These are phyloP conservation scores for Dioctria linearis DNA, from an alignment of 2,888 invertebrate species.

Conservation along the genomic window DNA sequence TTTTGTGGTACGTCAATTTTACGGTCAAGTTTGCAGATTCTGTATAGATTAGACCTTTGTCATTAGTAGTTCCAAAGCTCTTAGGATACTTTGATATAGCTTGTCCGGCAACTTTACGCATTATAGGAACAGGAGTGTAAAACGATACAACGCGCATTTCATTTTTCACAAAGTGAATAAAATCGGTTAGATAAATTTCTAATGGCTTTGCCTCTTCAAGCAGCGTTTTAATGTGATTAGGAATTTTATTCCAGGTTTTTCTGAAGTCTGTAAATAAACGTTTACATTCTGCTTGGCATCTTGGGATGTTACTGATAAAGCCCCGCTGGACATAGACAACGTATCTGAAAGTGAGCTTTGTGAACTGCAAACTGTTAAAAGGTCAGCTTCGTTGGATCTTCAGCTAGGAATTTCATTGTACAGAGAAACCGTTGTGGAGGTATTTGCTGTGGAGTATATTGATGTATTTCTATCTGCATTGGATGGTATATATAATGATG, in stretches of 20 bases:
- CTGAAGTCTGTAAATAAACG: neutral
- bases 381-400: too few species aligned
- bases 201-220: neutral
- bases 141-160: constrained; percentile 28
- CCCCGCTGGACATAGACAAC: constrained; percentile 25
- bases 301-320: neutral
- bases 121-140: constrained; percentile 20
- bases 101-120: constrained; percentile 12
- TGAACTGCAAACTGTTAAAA: neutral
- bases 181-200: constrained; percentile 1
- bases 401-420: too few species aligned
- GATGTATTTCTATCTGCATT: neutral
- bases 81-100: constrained; percentile 14
- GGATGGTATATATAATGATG: too few species aligned
- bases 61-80: constrained; percentile 1
- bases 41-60: constrained; percentile 1
- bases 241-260: constrained; percentile 13
- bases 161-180: constrained; percentile 24
- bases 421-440: too few species aligned
- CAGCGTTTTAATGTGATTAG: neutral
- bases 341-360: neutral
- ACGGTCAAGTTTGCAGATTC: constrained; percentile 17
- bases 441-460: neutral
- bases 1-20: neutral
- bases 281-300: neutral